phyloP scores from a whole-genome alignment of 1,140 invertebrate species.

The Lepidotrigona ventralis region DNA sequence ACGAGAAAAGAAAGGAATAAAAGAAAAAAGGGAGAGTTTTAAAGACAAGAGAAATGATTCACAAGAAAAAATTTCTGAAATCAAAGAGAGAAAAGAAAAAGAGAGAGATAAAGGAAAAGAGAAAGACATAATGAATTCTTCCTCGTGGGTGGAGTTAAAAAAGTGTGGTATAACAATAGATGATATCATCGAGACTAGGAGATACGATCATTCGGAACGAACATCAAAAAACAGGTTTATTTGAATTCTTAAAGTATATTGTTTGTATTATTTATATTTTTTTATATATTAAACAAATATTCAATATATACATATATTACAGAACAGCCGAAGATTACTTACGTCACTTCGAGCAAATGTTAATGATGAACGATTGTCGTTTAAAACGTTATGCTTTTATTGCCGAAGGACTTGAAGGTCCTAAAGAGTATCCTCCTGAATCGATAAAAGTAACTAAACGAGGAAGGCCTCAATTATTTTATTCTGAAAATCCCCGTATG shows the following conservation, averaged over 20 bases:
- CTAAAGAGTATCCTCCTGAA: conserved; percentile 73
- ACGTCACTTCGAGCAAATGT: conserved; percentile 73
- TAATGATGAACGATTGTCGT: conserved; percentile 70
- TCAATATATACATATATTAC: conserved; percentile 39
- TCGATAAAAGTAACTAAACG: conserved; percentile 70
- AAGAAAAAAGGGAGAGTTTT: conserved; percentile 55
- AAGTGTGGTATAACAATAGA: conserved; percentile 67
- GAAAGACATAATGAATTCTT: conserved; percentile 63
- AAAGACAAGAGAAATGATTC: conserved; percentile 53
- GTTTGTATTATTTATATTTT: conserved; percentile 7
- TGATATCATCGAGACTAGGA: conserved; percentile 66
- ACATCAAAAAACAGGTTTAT: conserved; percentile 64
- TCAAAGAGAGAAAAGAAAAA: conserved; percentile 54
- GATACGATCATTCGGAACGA: conserved; percentile 61
- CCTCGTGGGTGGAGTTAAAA: conserved; percentile 71
- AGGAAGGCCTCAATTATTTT: conserved; percentile 65
- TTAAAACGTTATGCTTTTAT: conserved; percentile 65
- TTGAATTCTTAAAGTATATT: conserved; percentile 5
- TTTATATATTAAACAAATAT: not conserved
- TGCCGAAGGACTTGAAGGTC: conserved; percentile 69
- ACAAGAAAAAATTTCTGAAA: conserved; percentile 21
- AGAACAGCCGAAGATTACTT: conserved; percentile 74
- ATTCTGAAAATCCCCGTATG: conserved; percentile 73
- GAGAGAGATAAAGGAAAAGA: conserved; percentile 65
- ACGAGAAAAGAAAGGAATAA: conserved; percentile 44